These are phyloP conservation scores for Monoplex corrugatus DNA, from an alignment of 2,888 invertebrate genomes.

Conservation along the genomic window DNA sequence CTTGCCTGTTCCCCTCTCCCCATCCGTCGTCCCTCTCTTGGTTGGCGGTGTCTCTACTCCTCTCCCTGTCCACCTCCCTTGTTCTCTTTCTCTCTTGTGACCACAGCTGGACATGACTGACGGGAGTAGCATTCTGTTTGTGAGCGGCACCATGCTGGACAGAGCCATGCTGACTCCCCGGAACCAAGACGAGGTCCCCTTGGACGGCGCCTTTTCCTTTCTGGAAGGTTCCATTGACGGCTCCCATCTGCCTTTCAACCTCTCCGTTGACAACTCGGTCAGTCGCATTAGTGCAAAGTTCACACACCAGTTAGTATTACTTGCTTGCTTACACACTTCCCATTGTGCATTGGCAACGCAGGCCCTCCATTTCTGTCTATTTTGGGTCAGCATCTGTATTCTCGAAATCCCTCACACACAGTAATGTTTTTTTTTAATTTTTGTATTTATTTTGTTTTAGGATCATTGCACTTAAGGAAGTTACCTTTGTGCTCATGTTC, in stretches of 20 bases:
- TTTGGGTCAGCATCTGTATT: no score
- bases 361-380: no score
- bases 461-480: no score
- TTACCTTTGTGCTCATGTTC: no score
- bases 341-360: no score
- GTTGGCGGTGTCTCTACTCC: neutral
- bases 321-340: no score
- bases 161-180: neutral
- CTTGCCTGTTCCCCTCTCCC: neutral
- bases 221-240: constrained; percentile 27
- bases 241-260: constrained; percentile 20
- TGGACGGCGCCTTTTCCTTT: constrained; percentile 30
- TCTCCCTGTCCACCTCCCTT: constrained; percentile 4
- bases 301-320: neutral
- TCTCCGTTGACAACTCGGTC: neutral
- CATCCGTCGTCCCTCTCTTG: neutral
- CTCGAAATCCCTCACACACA: no score
- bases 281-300: no score
- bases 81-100: no score
- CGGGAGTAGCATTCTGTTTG: constrained; percentile 1
- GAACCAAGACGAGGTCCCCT: neutral
- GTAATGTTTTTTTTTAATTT: no score
- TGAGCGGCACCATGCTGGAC: constrained; percentile 36
- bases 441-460: no score
- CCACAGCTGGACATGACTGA: neutral